A percentile compares a stretch with the other conserved stretches of the same genome.
Evolutionary conservation across 2,113 vertebrate species (phyloP).

Genomic region (Elaphurus davidianus): DNA sequence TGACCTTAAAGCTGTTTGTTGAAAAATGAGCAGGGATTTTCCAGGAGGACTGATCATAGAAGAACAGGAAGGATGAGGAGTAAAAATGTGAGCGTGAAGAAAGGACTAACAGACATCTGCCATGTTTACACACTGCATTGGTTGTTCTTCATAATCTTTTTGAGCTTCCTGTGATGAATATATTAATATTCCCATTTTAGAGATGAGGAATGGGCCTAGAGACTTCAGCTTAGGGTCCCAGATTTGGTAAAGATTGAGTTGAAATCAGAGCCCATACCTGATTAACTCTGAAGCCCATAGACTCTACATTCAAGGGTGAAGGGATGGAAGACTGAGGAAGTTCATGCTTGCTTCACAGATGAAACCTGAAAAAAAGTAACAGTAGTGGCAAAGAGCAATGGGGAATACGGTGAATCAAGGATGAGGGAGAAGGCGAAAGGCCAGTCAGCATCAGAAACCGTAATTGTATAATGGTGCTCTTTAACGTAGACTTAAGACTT

Average conservation of each 20-base stretch:
- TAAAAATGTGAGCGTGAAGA: neutral
- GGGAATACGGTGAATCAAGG: neutral
- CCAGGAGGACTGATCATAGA: neutral
- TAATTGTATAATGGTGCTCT: neutral
- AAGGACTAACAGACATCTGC: neutral
- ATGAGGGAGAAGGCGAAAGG: neutral
- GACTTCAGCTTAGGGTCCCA: neutral
- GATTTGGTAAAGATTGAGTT: neutral
- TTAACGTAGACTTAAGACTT: neutral
- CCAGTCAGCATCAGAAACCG: neutral
- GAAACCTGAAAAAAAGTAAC: neutral
- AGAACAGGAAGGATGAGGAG: neutral
- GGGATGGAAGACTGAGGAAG: neutral
- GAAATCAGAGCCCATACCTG: neutral
- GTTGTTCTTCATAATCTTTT: neutral
- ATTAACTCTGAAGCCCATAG: neutral
- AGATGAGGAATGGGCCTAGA: neutral
- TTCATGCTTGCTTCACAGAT: neutral
- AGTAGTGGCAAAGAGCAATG: neutral
- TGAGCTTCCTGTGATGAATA: neutral
- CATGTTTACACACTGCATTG: neutral
- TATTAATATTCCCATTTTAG: neutral
- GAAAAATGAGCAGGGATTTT: neutral
- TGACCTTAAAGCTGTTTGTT: neutral
- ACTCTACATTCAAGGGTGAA: neutral